phyloP scores from a whole-genome alignment of 2,113 vertebrate species.

The Gulo gulo region DNA sequence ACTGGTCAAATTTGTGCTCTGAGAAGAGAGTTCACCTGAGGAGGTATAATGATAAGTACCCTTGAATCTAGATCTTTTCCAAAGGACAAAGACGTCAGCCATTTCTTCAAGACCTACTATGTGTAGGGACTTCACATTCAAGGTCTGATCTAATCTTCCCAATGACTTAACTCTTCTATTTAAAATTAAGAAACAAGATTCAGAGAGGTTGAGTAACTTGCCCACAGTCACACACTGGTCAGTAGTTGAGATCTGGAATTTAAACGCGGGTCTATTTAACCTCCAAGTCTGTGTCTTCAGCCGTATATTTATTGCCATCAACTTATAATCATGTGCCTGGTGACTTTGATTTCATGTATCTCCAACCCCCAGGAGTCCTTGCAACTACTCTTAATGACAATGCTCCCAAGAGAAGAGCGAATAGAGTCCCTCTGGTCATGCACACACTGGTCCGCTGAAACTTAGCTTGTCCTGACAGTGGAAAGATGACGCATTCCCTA shows the following conservation, averaged over 20 bases:
- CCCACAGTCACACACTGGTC: not conserved
- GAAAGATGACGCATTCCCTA: not conserved
- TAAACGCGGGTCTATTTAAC: not conserved
- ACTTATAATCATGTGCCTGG: not conserved
- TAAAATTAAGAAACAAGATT: not conserved
- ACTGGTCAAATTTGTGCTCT: conserved; percentile 14
- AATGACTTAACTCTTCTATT: not conserved
- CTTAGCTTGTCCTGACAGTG: not conserved
- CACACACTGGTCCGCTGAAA: not conserved
- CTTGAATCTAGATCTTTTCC: not conserved
- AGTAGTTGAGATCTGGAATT: not conserved
- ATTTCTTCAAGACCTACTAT: not conserved
- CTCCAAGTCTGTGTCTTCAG: not conserved
- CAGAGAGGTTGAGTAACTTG: not conserved
- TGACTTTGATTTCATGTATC: not conserved
- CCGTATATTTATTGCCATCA: not conserved
- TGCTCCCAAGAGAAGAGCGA: not conserved
- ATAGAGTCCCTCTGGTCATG: not conserved
- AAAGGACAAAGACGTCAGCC: not conserved
- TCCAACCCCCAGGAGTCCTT: not conserved
- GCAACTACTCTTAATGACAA: not conserved
- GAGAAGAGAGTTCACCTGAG: conserved; percentile 13
- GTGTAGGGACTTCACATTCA: not conserved
- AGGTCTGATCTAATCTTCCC: not conserved
- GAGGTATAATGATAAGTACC: not conserved